A percentile compares a stretch with the other conserved stretches of the same genome.
These are phyloP conservation scores for Carassius carassius DNA, from an alignment of 2,113 vertebrate genomes.

Conservation along the genomic window DNA sequence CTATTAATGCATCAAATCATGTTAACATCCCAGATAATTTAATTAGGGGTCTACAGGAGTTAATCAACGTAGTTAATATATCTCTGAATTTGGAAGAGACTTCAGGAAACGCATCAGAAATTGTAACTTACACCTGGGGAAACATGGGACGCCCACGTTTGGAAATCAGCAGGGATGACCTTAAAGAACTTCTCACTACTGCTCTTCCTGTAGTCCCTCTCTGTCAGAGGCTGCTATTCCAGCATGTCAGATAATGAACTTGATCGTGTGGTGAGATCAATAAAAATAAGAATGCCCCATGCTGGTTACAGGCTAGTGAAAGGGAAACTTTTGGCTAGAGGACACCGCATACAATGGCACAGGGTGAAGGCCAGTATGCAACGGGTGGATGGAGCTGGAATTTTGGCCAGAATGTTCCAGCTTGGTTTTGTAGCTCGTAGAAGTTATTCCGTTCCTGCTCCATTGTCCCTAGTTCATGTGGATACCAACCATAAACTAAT, in stretches of 20 bases:
- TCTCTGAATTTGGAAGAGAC: not conserved
- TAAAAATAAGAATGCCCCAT: no score
- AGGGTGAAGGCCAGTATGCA: conserved; percentile 17
- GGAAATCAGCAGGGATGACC: not conserved
- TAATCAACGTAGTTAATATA: not conserved
- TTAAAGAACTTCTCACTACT: conserved; percentile 14
- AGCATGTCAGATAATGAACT: no score
- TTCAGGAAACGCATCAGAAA: not conserved
- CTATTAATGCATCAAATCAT: not conserved
- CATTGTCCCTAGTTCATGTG: not conserved
- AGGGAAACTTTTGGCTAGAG: conserved; percentile 22
- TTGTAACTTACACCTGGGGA: not conserved
- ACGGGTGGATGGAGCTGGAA: conserved; percentile 24
- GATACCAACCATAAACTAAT: conserved; percentile 40
- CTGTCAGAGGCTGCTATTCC: conserved; percentile 21
- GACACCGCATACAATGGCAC: conserved; percentile 8
- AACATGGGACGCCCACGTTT: not conserved
- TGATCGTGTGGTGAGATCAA: no score
- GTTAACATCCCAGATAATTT: not conserved
- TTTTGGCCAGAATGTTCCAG: conserved; percentile 35
- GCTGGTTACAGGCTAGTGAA: not conserved
- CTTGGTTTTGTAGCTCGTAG: conserved; percentile 25
- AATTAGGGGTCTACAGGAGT: not conserved
- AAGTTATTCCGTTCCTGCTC: conserved; percentile 18
- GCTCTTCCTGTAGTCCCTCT: conserved; percentile 9